Evolutionary conservation across 1,140 invertebrate species (phyloP), one percentile per base, ranked within the genome.

Genomic region (Cydia amplana): DNA sequence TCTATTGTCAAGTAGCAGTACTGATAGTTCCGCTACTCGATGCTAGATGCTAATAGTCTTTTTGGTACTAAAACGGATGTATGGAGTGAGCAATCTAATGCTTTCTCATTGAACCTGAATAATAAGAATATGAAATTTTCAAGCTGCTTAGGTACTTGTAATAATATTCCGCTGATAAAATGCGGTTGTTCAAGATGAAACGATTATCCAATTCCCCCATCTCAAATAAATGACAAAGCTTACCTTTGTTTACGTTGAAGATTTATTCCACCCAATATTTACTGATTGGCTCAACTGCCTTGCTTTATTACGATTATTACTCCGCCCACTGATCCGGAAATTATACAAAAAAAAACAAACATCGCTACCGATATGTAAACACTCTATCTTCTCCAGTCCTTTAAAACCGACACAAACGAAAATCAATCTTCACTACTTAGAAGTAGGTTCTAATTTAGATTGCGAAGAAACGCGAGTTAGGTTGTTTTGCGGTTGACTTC

Each of bases 291-390:
- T 32, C 25, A n/a, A 65, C 25, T 65, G 64, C 64, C 64, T n/a
- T 32, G 28, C 64, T 65, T 65, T 65, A 65, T 65, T 65, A 65
- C 64, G 14, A 65, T 65, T 65, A 65, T 65, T 65, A 65, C 64
- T n/a, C 7, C 64, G 64, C 64, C 64, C 25, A 65, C 1, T 65
- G 64, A 65, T 65, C 64, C 64, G 64, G 64, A 65, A 65, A 65
- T 65, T 65, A 65, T 65, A 65, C 64, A 65, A 65, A 65, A 55
- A 65, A 65, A 36, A 12, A 65, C 60, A 64, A 64, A 65, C 64
- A 65, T 65, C 64, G 64, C 64, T 65, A 65, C 64, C 64, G 25
- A 65, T 14, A 65, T 36, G 64, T 65, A 65, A 65, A 65, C 64
- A 65, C 64, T 65, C 28, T 36, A 36, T 65, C 28, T 16, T 65